Percentiles rank a stretch among this genome's conserved stretches.
These are phyloP conservation scores for Serrognathus titanus DNA, from an alignment of 2,888 invertebrate species.

Conservation along the genomic window DNA sequence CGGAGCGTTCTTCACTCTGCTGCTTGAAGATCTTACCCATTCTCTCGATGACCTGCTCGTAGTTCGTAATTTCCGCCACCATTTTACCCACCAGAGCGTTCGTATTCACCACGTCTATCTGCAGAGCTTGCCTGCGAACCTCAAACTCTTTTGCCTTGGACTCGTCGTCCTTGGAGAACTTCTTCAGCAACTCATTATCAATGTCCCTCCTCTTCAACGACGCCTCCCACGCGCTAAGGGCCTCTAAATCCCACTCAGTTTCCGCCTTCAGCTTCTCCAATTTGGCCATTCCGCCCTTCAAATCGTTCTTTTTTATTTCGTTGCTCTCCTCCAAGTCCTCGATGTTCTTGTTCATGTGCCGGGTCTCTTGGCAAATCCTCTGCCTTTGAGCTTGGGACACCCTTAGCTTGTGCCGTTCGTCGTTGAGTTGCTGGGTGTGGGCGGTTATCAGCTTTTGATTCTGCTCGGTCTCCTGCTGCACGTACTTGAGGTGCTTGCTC, in stretches of 20 bases:
- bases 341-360: conserved; percentile 52
- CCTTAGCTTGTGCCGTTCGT: conserved; percentile 57
- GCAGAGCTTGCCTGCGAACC: conserved; percentile 52
- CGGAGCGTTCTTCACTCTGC: conserved; percentile 63
- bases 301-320: conserved; percentile 50
- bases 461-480: conserved; percentile 55
- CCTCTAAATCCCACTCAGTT: conserved; percentile 66
- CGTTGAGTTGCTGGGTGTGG: conserved; percentile 65
- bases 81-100: conserved; percentile 49
- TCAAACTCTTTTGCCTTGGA: conserved; percentile 63
- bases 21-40: conserved; percentile 45
- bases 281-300: conserved; percentile 56
- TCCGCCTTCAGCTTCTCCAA: conserved; percentile 63
- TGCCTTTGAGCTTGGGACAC: conserved; percentile 48
- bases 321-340: conserved; percentile 48
- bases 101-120: conserved; percentile 50
- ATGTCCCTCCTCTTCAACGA: conserved; percentile 65
- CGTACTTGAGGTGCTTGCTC: conserved; percentile 52
- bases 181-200: conserved; percentile 66
- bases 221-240: conserved; percentile 69
- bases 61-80: conserved; percentile 53
- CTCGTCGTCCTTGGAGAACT: conserved; percentile 68
- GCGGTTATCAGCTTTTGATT: conserved; percentile 66
- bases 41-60: conserved; percentile 50
- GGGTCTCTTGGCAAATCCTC: conserved; percentile 50